Evolutionary conservation across 2,113 vertebrate species (phyloP).

Genomic region (Aphyosemion australe): DNA sequence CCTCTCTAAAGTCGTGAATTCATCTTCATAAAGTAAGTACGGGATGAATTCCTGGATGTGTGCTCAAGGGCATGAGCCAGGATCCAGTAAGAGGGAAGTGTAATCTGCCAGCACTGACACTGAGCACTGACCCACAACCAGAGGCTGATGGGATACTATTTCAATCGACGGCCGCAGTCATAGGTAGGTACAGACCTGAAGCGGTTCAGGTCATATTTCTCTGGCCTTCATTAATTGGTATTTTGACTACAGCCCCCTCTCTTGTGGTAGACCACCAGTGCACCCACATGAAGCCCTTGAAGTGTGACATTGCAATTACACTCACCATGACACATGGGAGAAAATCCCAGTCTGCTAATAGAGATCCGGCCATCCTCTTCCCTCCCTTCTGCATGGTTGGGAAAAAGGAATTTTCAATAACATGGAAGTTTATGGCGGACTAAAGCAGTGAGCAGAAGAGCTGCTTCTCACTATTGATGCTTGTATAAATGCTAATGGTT

Average conservation of each 20-base stretch:
- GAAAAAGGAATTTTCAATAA: conserved; percentile 72
- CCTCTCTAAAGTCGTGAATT: conserved; percentile 50
- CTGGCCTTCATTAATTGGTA: conserved; percentile 78
- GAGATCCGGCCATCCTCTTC: conserved; percentile 60
- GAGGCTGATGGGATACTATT: conserved; percentile 74
- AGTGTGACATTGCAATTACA: conserved; percentile 82
- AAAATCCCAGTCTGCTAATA: conserved; percentile 72
- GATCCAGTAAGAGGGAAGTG: conserved; percentile 55
- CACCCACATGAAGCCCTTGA: conserved; percentile 75
- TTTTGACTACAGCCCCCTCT: conserved; percentile 76
- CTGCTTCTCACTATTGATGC: conserved; percentile 59
- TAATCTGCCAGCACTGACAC: conserved; percentile 68
- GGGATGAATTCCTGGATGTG: conserved; percentile 56
- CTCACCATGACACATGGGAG: conserved; percentile 73
- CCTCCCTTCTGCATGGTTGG: conserved; percentile 43
- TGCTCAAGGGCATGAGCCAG: conserved; percentile 60
- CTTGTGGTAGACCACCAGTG: conserved; percentile 68
- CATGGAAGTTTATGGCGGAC: conserved; percentile 62
- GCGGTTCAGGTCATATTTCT: conserved; percentile 69
- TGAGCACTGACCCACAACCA: conserved; percentile 68
- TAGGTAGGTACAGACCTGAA: conserved; percentile 65
- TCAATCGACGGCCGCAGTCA: conserved; percentile 68
- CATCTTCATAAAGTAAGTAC: conserved; percentile 35
- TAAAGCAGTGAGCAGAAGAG: conserved; percentile 41
- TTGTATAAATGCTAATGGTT: conserved; percentile 61